phyloP scores from a whole-genome alignment of 1,140 invertebrate species.

The Protaetia brevitarsis region DNA sequence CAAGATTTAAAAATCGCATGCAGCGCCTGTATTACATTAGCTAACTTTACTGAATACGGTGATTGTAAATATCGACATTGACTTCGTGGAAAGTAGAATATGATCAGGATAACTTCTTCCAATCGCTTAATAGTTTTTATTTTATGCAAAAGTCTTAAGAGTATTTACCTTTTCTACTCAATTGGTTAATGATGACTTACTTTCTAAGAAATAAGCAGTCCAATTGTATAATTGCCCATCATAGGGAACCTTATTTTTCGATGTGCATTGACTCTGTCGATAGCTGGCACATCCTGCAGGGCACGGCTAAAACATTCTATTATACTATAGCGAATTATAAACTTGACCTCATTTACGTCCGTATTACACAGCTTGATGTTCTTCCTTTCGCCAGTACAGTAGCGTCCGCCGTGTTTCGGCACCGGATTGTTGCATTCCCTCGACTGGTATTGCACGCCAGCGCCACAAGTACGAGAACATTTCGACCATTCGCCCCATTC shows the following conservation, averaged over 20 bases:
- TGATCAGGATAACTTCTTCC: no score
- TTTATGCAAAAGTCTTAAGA: no score
- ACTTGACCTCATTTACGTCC: slow-evolving; percentile 46
- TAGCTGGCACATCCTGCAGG: slow-evolving; percentile 52
- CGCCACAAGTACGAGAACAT: slow-evolving; percentile 64
- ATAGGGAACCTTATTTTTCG: slow-evolving; percentile 52
- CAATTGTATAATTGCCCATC: slow-evolving; percentile 51
- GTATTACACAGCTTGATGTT: slow-evolving; percentile 60
- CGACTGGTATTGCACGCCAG: slow-evolving; percentile 53
- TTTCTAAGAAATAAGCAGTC: slow-evolving; percentile 51
- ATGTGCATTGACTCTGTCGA: slow-evolving; percentile 58
- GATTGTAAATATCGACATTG: no score
- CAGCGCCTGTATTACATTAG: no score
- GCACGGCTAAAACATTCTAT: slow-evolving; percentile 52
- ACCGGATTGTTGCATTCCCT: slow-evolving; percentile 56
- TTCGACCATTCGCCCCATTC: slow-evolving; percentile 55
- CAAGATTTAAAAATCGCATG: no score
- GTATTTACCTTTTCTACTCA: no score
- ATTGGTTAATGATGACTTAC: no score
- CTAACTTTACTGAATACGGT: no score
- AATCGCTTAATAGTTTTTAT: no score
- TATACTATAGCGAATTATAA: no score
- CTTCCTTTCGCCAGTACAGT: slow-evolving; percentile 55
- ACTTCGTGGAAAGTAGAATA: no score
- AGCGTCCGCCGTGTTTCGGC: slow-evolving; percentile 61